A percentile compares a stretch with the other conserved stretches of the same genome.
These are phyloP conservation scores for Balanococcus diminutus DNA, from an alignment of 2,888 invertebrate species.

Conservation along the genomic window DNA sequence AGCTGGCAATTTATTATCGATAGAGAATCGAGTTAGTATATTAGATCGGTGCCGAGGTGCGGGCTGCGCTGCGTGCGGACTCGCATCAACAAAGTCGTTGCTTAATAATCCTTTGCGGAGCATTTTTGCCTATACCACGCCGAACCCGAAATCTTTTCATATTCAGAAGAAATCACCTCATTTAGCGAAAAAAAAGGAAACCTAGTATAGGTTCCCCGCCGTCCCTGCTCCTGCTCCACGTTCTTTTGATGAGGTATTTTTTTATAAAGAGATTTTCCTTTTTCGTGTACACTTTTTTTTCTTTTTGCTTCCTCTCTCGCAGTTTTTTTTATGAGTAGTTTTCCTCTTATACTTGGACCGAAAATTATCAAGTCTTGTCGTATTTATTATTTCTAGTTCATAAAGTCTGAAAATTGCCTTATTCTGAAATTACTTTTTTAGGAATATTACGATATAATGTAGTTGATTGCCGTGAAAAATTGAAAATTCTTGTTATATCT, in stretches of 20 bases:
- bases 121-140: background rate
- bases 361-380: conserved; percentile 50
- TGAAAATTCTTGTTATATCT: conserved; percentile 41
- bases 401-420: conserved; percentile 50
- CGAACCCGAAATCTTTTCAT: conserved; percentile 29
- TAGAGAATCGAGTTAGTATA: conserved; percentile 24
- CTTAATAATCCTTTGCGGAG: conserved; percentile 49
- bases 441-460: conserved; percentile 47
- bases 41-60: background rate
- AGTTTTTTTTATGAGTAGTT: background rate
- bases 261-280: background rate
- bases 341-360: background rate
- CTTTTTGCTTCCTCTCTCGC: background rate
- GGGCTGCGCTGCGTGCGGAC: background rate
- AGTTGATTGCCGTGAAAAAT: conserved; percentile 47
- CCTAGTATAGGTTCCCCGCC: background rate
- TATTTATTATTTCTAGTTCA: conserved; percentile 52
- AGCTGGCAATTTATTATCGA: conserved; percentile 50
- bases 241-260: conserved; percentile 47
- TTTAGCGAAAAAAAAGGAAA: conserved; percentile 44
- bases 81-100: conserved; percentile 6
- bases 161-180: conserved; percentile 46
- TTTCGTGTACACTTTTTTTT: too few species aligned
- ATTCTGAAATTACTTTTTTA: conserved; percentile 33
- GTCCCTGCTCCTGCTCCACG: background rate